These are phyloP conservation scores for Stomorhina lunata DNA, from an alignment of 2,888 invertebrate species.

Conservation along the genomic window DNA sequence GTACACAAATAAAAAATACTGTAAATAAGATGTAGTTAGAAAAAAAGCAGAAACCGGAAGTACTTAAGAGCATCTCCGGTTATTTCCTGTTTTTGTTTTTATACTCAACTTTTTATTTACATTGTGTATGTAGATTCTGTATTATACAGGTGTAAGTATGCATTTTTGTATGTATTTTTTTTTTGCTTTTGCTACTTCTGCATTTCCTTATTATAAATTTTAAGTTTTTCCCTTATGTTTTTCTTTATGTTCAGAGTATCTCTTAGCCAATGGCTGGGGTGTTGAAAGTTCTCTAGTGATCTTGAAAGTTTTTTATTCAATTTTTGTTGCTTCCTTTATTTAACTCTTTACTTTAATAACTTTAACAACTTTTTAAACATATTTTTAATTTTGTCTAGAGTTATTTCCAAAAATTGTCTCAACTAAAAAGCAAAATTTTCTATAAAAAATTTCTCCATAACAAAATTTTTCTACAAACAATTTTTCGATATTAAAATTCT, in stretches of 20 bases:
- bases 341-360: too few relatives aligned
- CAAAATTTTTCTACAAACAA: too few relatives aligned
- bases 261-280: neutral
- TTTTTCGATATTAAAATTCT: too few relatives aligned
- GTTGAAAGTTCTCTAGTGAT: conserved; percentile 19
- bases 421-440: too few relatives aligned
- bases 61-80: conserved; percentile 75
- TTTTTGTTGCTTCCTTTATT: neutral
- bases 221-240: neutral
- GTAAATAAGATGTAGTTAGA: neutral
- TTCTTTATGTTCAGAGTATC: neutral
- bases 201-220: neutral
- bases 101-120: too few relatives aligned
- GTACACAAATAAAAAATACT: neutral
- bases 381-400: too few relatives aligned
- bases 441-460: too few relatives aligned
- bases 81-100: conserved; percentile 77
- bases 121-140: neutral
- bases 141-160: neutral
- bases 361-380: too few relatives aligned
- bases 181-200: neutral
- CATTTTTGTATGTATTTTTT: too few relatives aligned
- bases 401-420: too few relatives aligned
- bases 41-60: conserved; percentile 69
- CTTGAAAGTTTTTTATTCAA: neutral